Percentiles rank a stretch among this genome's conserved stretches.
Evolutionary conservation across 1,140 invertebrate genomes (phyloP).

Genomic region (Steinernema khuongi): DNA sequence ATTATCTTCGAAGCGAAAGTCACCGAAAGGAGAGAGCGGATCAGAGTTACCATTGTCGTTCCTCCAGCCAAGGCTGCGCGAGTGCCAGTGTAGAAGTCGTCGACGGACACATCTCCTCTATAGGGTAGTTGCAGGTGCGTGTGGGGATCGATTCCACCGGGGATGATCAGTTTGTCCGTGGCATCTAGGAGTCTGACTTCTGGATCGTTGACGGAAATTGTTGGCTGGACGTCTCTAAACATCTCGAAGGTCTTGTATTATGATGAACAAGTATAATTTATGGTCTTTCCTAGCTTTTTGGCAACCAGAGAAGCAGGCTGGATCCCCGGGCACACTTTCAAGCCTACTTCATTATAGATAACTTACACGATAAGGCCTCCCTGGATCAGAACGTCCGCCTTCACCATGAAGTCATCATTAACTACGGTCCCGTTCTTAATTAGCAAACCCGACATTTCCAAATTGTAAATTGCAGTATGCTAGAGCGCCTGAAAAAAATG

Average conservation of each 20-base stretch:
- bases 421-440: slow-evolving; percentile 84
- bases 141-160: slow-evolving; percentile 78
- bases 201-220: slow-evolving; percentile 16
- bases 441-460: too few relatives aligned
- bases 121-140: slow-evolving; percentile 80
- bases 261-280: too few relatives aligned
- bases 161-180: slow-evolving; percentile 69
- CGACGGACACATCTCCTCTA: slow-evolving; percentile 72
- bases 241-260: too few relatives aligned
- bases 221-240: slow-evolving; percentile 12
- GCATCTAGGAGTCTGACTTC: slow-evolving; percentile 63
- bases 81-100: slow-evolving; percentile 85
- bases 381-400: slow-evolving; percentile 86
- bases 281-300: too few relatives aligned
- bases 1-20: slow-evolving; percentile 44
- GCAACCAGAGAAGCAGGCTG: too few relatives aligned
- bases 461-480: too few relatives aligned
- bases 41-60: slow-evolving; percentile 83
- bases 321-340: too few relatives aligned
- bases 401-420: slow-evolving; percentile 83
- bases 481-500: too few relatives aligned
- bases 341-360: too few relatives aligned
- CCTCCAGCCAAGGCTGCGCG: slow-evolving; percentile 81
- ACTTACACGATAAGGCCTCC: slow-evolving; percentile 88
- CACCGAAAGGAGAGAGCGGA: too few relatives aligned